Conservation (phyloP, 2,888 invertebrate species). For the Noctua janthe region DNA sequence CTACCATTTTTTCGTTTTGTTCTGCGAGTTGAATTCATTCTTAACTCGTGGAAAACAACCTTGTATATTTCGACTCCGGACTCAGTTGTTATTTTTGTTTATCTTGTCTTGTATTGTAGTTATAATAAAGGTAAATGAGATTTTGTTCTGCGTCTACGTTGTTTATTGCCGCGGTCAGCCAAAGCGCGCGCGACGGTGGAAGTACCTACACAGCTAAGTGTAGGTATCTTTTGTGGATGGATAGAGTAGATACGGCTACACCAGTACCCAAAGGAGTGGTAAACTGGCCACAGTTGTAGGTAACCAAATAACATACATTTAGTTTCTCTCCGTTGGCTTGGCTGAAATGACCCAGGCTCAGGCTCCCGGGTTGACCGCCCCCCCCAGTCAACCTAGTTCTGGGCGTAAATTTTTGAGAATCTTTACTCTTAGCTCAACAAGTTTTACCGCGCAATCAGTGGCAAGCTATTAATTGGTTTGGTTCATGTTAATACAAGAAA, state of each 20-base stretch:
- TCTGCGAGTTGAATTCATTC: not conserved
- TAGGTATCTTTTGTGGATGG: not conserved
- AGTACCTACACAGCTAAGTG: not conserved
- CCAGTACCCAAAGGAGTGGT: not conserved
- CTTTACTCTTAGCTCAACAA: not conserved
- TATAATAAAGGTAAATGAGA: not conserved
- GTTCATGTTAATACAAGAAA: not conserved
- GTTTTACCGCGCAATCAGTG: slow-evolving; percentile 5
- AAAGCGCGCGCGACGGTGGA: not conserved
- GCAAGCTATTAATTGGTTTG: not conserved
- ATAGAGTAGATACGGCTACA: not conserved
- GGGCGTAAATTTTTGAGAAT: not conserved
- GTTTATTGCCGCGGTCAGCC: slow-evolving; percentile 12
- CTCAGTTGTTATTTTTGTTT: slow-evolving; percentile 1
- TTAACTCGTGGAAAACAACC: not conserved
- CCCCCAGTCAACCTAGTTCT: not conserved
- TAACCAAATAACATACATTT: not conserved
- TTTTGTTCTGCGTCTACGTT: not conserved
- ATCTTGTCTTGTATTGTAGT: not conserved
- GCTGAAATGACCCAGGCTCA: not conserved
- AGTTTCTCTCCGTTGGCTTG: not conserved
- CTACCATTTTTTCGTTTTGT: not conserved
- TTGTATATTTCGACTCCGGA: not conserved
- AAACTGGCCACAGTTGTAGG: not conserved
- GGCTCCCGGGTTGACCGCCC: not conserved